Conservation (phyloP, 2,888 invertebrate genomes). For the Agrochola macilenta region DNA sequence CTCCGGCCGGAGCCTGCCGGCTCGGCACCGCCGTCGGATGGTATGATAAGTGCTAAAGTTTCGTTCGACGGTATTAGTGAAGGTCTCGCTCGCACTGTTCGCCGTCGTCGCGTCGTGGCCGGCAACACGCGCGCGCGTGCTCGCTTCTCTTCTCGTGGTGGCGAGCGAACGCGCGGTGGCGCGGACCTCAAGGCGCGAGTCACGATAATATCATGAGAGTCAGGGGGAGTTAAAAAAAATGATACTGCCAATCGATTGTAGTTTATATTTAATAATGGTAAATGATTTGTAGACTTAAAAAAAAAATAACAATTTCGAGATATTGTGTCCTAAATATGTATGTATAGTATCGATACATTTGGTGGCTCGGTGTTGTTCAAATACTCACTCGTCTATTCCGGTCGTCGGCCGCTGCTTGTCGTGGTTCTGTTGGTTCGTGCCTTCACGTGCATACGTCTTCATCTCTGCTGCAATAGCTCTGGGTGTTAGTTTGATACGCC, state of each 20-base stretch:
- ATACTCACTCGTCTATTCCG: slow-evolving; percentile 51
- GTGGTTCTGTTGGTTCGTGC: slow-evolving; percentile 67
- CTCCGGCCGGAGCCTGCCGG: slow-evolving; percentile 5
- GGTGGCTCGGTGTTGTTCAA: slow-evolving; percentile 76
- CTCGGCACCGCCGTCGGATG: slow-evolving; percentile 40
- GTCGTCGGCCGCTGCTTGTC: slow-evolving; percentile 40
- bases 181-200: slow-evolving; percentile 63
- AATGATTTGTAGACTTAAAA: slow-evolving; percentile 87
- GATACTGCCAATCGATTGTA: slow-evolving; percentile 90
- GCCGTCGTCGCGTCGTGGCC: slow-evolving; percentile 27
- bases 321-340: slow-evolving; percentile 88
- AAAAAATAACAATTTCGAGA: slow-evolving; percentile 82
- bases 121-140: slow-evolving; percentile 9
- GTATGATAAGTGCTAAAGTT: slow-evolving; percentile 65
- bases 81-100: slow-evolving; percentile 55
- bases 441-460: slow-evolving; percentile 59
- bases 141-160: not conserved
- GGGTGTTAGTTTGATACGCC: slow-evolving; percentile 20
- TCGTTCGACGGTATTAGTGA: slow-evolving; percentile 56
- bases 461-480: slow-evolving; percentile 49
- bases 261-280: slow-evolving; percentile 85
- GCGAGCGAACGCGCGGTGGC: slow-evolving; percentile 30
- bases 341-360: slow-evolving; percentile 84
- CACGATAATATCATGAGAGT: slow-evolving; percentile 82
- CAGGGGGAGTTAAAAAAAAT: slow-evolving; percentile 80